Evolutionary conservation across 64 coral and sea anemone genomes (phyloP), one percentile per base, ranked within the genome.

Genomic region (Stichodactyla helianthus): DNA sequence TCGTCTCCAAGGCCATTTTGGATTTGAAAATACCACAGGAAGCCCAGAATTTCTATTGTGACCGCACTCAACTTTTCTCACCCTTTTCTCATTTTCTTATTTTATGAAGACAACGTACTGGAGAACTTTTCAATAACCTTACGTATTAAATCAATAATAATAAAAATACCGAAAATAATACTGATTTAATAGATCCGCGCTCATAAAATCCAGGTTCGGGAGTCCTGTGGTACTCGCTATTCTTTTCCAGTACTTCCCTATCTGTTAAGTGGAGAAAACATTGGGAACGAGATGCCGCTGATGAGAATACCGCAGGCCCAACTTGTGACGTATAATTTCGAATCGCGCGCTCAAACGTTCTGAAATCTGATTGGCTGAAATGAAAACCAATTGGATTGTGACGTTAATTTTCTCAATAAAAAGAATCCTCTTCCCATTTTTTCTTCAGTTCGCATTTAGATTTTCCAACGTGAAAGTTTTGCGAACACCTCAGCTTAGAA

Each of bases 1-100:
- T 81, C 15, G 78, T 81, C 52, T 81, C 78, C 50, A 81, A 81
- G 78, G 78, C 78, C 78, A 81, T 81, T 81, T 81, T 81, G 78
- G 15, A 81, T 81, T 81, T 81, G 78, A 81, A 74, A 27, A 11
- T 74, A 11, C 68, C 22, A 74, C 68, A 74, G 68, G 68, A 11
- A 74, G 68, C 68, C 68, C 68, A 68, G 7, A 11, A 74, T 70
- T 9, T 9, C n/a, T 7, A 74, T 7, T 68, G 19, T 44, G 35
- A 44, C 35, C 35, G 35, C 2, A 44, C 35, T 44, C 35, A 44
- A 3, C 4, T 44, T 44, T 44, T n/a, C n/a, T n/a, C n/a, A n/a
- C n/a, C n/a, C 8, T 58, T 58, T 58, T 11, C 55, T 58, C 8
- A 58, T 5, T 58, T 15, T 2, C 55, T 58, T 58, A 9, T 58